Evolutionary conservation across 2,113 vertebrate genomes (phyloP).

Genomic region (Lagopus muta): DNA sequence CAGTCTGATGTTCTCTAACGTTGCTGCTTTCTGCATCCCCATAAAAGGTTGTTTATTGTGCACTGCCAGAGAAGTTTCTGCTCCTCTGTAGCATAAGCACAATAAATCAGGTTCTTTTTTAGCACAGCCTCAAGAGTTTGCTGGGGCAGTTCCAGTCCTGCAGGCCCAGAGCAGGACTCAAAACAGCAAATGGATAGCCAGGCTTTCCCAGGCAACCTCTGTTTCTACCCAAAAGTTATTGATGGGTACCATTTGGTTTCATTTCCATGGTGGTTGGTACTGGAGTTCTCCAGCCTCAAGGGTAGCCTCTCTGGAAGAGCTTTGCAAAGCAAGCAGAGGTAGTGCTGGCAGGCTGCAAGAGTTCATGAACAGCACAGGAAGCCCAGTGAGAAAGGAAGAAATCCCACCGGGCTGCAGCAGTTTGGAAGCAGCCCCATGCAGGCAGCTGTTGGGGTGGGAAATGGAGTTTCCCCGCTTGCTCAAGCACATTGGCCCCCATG

Average conservation of each 20-base stretch:
- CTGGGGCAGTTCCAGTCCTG: background rate
- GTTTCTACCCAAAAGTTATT: background rate
- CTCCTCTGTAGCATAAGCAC: background rate
- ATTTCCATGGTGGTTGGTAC: background rate
- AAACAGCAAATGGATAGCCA: background rate
- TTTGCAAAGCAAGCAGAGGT: background rate
- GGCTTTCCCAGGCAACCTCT: background rate
- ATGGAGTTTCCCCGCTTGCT: background rate
- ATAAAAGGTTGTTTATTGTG: background rate
- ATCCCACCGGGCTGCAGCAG: background rate
- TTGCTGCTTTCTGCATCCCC: background rate
- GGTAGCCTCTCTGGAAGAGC: background rate
- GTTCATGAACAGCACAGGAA: background rate
- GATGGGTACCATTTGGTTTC: background rate
- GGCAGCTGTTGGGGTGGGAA: background rate
- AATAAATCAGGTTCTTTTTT: background rate
- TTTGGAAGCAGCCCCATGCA: background rate
- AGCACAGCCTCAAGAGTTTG: background rate
- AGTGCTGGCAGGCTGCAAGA: background rate
- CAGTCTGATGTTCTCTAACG: background rate
- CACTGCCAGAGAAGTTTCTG: background rate
- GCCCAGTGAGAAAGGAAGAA: background rate
- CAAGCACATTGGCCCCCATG: fast-evolving
- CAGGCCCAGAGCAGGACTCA: background rate
- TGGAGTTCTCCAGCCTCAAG: background rate